Conservation (phyloP, 2,113 vertebrate genomes). For the Zosterops pallidus region DNA sequence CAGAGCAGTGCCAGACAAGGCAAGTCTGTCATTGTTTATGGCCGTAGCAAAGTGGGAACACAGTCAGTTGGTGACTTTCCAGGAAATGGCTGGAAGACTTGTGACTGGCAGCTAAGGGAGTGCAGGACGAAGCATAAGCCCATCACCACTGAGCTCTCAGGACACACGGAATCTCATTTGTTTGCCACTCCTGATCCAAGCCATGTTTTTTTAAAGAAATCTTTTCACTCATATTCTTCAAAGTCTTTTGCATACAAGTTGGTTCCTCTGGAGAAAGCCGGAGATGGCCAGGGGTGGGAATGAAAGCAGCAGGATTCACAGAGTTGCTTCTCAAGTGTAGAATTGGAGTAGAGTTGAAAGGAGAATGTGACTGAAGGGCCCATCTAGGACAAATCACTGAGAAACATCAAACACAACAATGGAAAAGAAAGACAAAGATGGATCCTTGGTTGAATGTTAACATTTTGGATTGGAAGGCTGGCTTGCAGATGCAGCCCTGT, state of each 20-base stretch:
- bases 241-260: neutral
- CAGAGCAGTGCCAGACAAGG: fast-evolving
- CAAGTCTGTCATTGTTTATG: neutral
- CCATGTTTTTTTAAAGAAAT: neutral
- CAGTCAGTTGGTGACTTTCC: conserved; percentile 35
- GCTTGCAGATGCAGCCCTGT: neutral
- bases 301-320: neutral
- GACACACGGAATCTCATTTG: neutral
- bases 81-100: conserved; percentile 13
- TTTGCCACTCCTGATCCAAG: neutral
- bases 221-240: neutral
- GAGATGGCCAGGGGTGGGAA: neutral
- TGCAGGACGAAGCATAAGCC: neutral
- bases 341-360: neutral
- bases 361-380: neutral
- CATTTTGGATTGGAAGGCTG: neutral
- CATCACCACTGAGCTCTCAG: neutral
- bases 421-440: neutral
- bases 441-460: neutral
- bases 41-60: neutral
- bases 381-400: neutral
- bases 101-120: neutral
- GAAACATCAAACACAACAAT: neutral
- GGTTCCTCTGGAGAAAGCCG: neutral
- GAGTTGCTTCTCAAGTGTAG: neutral